These are phyloP conservation scores for Sebastes cheni DNA, from an alignment of 2,797 vertebrate species.

Conservation along the genomic window DNA sequence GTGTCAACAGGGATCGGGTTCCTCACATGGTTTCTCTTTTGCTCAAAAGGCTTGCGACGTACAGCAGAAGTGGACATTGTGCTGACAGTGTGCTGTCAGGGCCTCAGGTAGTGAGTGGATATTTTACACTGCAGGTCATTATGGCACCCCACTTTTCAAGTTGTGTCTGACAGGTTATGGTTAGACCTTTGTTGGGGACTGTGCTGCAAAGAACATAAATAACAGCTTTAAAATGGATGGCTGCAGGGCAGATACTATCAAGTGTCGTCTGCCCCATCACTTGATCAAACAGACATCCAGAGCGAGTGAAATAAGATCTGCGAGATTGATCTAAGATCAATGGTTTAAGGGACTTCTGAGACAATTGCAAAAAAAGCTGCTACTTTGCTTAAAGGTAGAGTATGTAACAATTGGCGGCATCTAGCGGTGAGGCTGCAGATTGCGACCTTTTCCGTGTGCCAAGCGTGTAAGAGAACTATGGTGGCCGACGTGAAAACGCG, in stretches of 20 bases:
- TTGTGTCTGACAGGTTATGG: conserved; percentile 29
- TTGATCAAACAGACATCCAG: conserved; percentile 22
- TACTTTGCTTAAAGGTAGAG: background rate
- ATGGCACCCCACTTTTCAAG: conserved; percentile 11
- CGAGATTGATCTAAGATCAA: conserved; percentile 2
- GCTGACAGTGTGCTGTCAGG: conserved; percentile 44
- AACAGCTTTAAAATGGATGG: conserved; percentile 9
- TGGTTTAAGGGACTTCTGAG: conserved; percentile 5
- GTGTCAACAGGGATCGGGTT: conserved; percentile 74
- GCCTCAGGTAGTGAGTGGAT: conserved; percentile 30
- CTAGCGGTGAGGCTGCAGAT: background rate
- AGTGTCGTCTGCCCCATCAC: background rate
- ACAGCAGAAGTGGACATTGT: conserved; percentile 43
- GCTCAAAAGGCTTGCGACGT: conserved; percentile 44
- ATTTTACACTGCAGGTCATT: conserved; percentile 20
- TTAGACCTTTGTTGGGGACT: background rate
- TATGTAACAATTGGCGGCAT: background rate
- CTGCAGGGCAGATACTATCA: conserved; percentile 4
- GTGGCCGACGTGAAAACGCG: background rate
- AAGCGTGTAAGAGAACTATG: background rate
- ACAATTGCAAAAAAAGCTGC: conserved; percentile 7
- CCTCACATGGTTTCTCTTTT: conserved; percentile 47
- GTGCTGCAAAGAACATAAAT: conserved; percentile 18
- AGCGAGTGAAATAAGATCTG: conserved; percentile 32
- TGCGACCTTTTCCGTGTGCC: background rate